Evolutionary conservation across 2,113 vertebrate genomes (phyloP).

Genomic region (Thamnaconus septentrionalis): DNA sequence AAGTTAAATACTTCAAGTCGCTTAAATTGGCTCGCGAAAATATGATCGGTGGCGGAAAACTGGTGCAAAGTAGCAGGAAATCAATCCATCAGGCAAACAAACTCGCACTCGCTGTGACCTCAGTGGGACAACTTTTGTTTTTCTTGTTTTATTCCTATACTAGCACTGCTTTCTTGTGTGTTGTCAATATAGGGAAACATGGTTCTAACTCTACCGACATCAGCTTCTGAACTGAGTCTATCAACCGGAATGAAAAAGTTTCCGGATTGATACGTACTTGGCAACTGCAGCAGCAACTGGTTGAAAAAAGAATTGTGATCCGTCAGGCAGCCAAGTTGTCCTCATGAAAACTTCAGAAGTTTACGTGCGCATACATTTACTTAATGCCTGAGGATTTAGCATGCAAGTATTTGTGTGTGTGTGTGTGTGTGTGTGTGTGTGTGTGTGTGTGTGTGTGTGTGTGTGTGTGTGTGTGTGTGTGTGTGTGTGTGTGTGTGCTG

Average conservation of each 20-base stretch:
- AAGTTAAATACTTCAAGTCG: slow-evolving; percentile 37
- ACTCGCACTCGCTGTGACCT: slow-evolving; percentile 6
- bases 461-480: slow-evolving; percentile 1
- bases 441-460: neutral
- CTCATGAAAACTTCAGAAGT: slow-evolving; percentile 29
- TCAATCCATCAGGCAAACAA: too few species aligned
- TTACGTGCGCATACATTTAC: slow-evolving; percentile 5
- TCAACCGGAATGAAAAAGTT: too few species aligned
- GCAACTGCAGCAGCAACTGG: neutral
- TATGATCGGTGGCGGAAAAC: slow-evolving; percentile 45
- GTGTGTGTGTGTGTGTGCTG: neutral
- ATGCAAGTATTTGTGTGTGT: neutral
- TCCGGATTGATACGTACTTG: neutral
- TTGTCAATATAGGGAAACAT: neutral
- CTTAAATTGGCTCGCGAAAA: slow-evolving; percentile 55
- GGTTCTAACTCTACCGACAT: neutral
- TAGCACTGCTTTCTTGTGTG: neutral
- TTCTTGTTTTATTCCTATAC: neutral
- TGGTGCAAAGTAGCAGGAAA: slow-evolving; percentile 19
- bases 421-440: neutral
- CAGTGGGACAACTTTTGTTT: slow-evolving; percentile 8
- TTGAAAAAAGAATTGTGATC: slow-evolving; percentile 9
- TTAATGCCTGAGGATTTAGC: slow-evolving; percentile 15
- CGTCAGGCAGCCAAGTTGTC: slow-evolving; percentile 16
- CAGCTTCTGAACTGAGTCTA: neutral